Percentiles rank a stretch among this genome's conserved stretches.
phyloP scores from a whole-genome alignment of 1,140 invertebrate genomes.

The Drosophila pruinosa region DNA sequence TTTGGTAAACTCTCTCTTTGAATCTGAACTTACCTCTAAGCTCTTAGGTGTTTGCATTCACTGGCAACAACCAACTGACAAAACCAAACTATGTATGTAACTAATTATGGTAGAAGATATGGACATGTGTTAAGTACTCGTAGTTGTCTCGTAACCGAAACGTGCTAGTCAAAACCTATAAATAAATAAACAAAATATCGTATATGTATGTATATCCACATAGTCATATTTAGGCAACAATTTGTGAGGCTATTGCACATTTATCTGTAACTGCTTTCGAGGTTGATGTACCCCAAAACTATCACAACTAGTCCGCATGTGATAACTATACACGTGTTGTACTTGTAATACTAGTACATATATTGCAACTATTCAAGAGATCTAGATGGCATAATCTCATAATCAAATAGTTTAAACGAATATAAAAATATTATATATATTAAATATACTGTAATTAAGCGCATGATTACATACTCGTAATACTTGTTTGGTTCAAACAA shows the following conservation, averaged over 20 bases:
- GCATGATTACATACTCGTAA: neutral
- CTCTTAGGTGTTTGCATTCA: slow-evolving; percentile 46
- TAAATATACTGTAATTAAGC: too few relatives aligned
- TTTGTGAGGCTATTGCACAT: slow-evolving; percentile 54
- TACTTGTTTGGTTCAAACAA: slow-evolving; percentile 19
- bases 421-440: too few relatives aligned
- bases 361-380: slow-evolving; percentile 4
- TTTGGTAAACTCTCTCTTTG: slow-evolving; percentile 58
- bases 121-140: slow-evolving; percentile 32
- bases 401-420: neutral
- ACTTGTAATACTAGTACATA: slow-evolving; percentile 11
- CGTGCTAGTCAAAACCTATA: slow-evolving; percentile 68
- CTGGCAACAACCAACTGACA: slow-evolving; percentile 9
- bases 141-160: slow-evolving; percentile 49
- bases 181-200: neutral
- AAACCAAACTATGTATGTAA: slow-evolving; percentile 19
- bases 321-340: slow-evolving; percentile 45
- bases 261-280: slow-evolving; percentile 31
- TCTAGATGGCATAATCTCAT: slow-evolving; percentile 21
- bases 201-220: too few relatives aligned
- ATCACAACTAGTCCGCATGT: slow-evolving; percentile 68
- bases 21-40: slow-evolving; percentile 36
- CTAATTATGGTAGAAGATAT: slow-evolving; percentile 44
- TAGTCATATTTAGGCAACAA: slow-evolving; percentile 20
- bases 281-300: slow-evolving; percentile 24